phyloP scores from a whole-genome alignment of 2,113 vertebrate species.

The Desmodus rotundus region DNA sequence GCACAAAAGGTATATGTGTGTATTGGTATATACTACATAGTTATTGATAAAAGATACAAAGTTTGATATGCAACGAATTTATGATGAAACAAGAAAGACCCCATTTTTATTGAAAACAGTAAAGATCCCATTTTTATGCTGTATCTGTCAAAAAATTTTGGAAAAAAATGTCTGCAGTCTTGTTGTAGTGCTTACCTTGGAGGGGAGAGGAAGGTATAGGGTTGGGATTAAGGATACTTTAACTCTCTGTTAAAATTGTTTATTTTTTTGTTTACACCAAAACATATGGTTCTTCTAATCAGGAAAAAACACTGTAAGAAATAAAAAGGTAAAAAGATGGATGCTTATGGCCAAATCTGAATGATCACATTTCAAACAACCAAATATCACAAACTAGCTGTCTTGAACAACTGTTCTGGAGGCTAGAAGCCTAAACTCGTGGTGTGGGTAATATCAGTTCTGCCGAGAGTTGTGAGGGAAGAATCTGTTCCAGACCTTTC shows the following conservation, averaged over 20 bases:
- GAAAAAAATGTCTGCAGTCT: background rate
- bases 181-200: background rate
- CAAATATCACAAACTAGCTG: background rate
- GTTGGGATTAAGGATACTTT: background rate
- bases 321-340: background rate
- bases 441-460: background rate
- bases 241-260: background rate
- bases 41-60: background rate
- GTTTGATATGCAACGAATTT: background rate
- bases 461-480: too few species aligned
- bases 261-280: background rate
- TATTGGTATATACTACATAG: background rate
- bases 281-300: background rate
- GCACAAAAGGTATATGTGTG: background rate
- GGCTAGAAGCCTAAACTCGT: background rate
- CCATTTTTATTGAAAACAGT: background rate
- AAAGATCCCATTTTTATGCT: background rate
- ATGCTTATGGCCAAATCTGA: background rate
- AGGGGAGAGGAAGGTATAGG: background rate
- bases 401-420: background rate
- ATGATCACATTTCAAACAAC: background rate
- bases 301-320: background rate
- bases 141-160: background rate
- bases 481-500: background rate
- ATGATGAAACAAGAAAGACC: background rate